Evolutionary conservation across 2,113 vertebrate genomes (phyloP), one percentile per base, ranked within the genome.

Genomic region (Hepsetus odoe): DNA sequence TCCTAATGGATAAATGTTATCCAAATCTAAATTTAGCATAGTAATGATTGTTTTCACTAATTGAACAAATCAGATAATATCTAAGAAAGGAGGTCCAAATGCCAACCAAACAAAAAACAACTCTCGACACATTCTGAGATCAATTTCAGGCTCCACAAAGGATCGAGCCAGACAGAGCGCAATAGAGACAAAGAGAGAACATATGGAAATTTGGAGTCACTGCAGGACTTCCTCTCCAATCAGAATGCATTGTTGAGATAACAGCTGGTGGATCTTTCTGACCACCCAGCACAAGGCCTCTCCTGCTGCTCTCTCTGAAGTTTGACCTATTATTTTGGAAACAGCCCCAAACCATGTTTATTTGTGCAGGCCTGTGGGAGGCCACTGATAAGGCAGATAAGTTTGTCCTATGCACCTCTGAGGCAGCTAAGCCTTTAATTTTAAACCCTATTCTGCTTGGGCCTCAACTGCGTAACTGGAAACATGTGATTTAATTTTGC

Each of bases 281-380:
- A 9, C 22, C 18, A 40, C 42, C 46, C 32, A 28, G 58, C 46
- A 14, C n/a, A n/a, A 5, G 7, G 10, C 62, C 46, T 42, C 76
- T 33, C 55, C 67, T 80, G 61, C 49, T 51, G 33, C 55, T 51
- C 61, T 64, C 58, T 74, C 75, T 66, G 58, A 2, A n/a, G 28
- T n/a, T 69, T 14, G 14, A 7, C 71, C 38, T 4, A 42, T 76
- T 81, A 69, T 80, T 84, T 78, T 79, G 74, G 70, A 80, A 79
- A 76, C 24, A 51, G 32, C 13, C 32, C 4, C 46, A 66, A 72
- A 53, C 44, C 13, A 49, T 40, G 73, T 80, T 80, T 80, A 32
- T 84, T 69, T 80, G 65, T 38, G 13, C 32, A 71, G 56, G 56
- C 65, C 35, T 24, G 32, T 5, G 53, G 69, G 64, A 59, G 40